Conservation (phyloP, 1,140 invertebrate genomes). For the Nasonia giraulti region DNA sequence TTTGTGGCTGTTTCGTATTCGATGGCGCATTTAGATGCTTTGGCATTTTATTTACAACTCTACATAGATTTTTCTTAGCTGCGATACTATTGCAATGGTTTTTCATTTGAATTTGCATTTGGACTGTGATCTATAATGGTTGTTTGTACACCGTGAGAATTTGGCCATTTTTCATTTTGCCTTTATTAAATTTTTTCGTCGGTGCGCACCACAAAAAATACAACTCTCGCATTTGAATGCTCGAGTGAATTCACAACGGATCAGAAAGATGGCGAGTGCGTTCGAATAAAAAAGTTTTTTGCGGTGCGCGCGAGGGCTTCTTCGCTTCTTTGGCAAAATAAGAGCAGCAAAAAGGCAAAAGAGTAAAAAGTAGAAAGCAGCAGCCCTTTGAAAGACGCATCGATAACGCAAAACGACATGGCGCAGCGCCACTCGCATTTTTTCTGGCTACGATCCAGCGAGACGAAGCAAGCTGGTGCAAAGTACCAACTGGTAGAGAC, state of each 20-base stretch:
- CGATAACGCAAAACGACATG: slow-evolving; percentile 58
- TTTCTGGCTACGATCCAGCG: slow-evolving; percentile 56
- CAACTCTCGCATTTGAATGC: neutral
- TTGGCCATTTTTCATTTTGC: neutral
- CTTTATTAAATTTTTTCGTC: neutral
- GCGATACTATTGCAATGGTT: neutral
- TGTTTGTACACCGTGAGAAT: neutral
- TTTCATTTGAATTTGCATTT: slow-evolving; percentile 1
- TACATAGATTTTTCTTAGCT: neutral
- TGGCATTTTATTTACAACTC: slow-evolving; percentile 1
- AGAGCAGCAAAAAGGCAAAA: slow-evolving; percentile 28
- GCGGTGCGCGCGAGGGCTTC: neutral
- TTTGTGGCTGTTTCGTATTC: slow-evolving; percentile 59
- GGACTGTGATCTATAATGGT: neutral
- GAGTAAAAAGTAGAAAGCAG: slow-evolving; percentile 12
- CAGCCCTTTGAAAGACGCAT: slow-evolving; percentile 53
- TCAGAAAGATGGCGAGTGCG: neutral
- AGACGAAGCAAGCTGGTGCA: neutral
- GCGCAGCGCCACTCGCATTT: slow-evolving; percentile 54
- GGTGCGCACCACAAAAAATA: neutral
- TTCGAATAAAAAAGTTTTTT: slow-evolving; percentile 8
- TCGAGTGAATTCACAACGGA: neutral
- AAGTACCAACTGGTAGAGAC: neutral
- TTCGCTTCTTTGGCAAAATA: slow-evolving; percentile 9
- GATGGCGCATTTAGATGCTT: slow-evolving; percentile 16